phyloP scores from a whole-genome alignment of 2,797 vertebrate genomes.

The Hirundo rustica region DNA sequence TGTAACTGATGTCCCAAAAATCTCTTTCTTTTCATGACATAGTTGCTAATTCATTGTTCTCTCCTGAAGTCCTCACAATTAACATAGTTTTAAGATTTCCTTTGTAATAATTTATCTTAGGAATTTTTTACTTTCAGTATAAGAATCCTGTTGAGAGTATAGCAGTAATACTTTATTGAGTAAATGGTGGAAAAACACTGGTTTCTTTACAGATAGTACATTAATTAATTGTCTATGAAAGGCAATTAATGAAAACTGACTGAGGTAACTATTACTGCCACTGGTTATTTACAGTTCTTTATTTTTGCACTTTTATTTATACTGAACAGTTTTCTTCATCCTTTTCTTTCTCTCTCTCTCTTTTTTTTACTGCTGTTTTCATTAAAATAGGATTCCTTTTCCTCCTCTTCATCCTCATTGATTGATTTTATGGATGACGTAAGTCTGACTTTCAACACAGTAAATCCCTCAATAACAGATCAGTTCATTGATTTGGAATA shows the following conservation, averaged over 20 bases:
- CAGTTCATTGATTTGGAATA: constrained; percentile 67
- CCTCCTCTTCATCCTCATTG: constrained; percentile 95
- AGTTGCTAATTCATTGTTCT: neutral
- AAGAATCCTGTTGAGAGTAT: neutral
- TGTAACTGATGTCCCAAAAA: neutral
- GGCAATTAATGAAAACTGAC: constrained; percentile 43
- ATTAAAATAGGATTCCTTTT: constrained; percentile 92
- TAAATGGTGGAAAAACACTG: neutral
- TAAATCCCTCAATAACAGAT: constrained; percentile 69
- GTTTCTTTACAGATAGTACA: neutral
- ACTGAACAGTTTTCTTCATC: constrained; percentile 72
- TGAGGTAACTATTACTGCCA: constrained; percentile 42
- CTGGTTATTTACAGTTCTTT: constrained; percentile 67
- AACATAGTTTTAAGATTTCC: neutral
- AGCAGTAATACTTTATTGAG: constrained; percentile 7
- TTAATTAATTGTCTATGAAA: constrained; percentile 44
- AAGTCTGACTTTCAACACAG: constrained; percentile 83
- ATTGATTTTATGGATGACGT: constrained; percentile 98
- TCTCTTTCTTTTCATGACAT: neutral
- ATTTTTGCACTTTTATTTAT: constrained; percentile 73
- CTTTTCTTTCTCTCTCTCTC: constrained; percentile 73
- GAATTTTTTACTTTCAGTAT: neutral
- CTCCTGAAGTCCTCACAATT: neutral
- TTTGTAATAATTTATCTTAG: neutral
- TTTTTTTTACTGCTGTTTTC: constrained; percentile 81